These are phyloP conservation scores for Camponotus fellah DNA, from an alignment of 2,888 invertebrate species.

Conservation along the genomic window DNA sequence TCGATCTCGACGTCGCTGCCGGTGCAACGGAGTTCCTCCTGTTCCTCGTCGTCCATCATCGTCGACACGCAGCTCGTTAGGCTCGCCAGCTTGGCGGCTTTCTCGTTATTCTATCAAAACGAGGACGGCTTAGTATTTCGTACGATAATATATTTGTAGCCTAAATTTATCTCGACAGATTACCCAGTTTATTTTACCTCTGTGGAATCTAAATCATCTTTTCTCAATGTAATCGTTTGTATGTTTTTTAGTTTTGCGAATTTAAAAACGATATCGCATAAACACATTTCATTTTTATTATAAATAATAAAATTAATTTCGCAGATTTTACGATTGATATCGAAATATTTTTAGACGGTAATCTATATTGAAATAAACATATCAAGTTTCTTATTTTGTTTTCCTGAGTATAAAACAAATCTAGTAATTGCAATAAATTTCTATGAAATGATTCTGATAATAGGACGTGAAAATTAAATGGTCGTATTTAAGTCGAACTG, in stretches of 20 bases:
- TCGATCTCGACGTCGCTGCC: slow-evolving; percentile 83
- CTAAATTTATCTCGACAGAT: neutral
- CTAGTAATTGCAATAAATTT: neutral
- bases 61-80: slow-evolving; percentile 78
- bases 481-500: slow-evolving; percentile 6
- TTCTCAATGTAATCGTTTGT: neutral
- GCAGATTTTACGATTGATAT: neutral
- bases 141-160: neutral
- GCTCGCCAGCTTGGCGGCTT: slow-evolving; percentile 66
- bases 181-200: neutral
- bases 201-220: neutral
- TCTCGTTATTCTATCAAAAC: slow-evolving; percentile 30
- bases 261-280: neutral
- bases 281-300: neutral
- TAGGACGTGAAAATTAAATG: neutral
- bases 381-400: neutral
- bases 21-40: slow-evolving; percentile 81
- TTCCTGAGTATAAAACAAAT: neutral
- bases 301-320: neutral
- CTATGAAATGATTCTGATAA: neutral
- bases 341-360: neutral
- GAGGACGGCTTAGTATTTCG: neutral
- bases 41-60: slow-evolving; percentile 84
- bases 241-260: neutral
- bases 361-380: neutral